phyloP scores from a whole-genome alignment of 30 jellyfish, hydroid and myxozoan genomes.

The Clytia hemisphaerica region DNA sequence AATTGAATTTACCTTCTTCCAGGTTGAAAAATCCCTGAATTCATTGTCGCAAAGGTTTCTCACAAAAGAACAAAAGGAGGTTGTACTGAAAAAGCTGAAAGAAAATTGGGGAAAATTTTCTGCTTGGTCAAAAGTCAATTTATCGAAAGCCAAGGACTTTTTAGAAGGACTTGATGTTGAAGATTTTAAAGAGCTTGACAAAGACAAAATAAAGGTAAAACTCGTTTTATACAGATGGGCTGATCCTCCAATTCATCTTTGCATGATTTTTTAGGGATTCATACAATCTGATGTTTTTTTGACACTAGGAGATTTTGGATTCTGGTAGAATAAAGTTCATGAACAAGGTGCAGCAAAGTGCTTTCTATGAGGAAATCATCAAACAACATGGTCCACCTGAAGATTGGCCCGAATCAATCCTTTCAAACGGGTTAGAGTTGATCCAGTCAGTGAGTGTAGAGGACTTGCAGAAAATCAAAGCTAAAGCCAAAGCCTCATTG shows the following conservation, averaged over 20 bases:
- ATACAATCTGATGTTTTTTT: not conserved
- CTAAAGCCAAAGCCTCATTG: conserved; percentile 9
- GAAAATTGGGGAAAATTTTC: conserved; percentile 31
- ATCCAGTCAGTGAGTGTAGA: conserved; percentile 34
- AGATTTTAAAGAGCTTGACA: conserved; percentile 45
- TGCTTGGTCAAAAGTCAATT: conserved; percentile 37
- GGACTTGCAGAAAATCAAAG: conserved; percentile 42
- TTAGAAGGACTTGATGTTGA: conserved; percentile 36
- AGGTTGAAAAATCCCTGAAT: conserved; percentile 42
- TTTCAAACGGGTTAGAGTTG: conserved; percentile 17
- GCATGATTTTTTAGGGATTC: not conserved
- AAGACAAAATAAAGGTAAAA: conserved; percentile 50
- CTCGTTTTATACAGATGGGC: not conserved
- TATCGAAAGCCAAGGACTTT: conserved; percentile 38
- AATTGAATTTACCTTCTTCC: not conserved
- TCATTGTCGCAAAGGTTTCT: conserved; percentile 30
- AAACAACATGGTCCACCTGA: conserved; percentile 25
- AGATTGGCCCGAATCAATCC: conserved; percentile 35
- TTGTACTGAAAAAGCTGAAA: conserved; percentile 36
- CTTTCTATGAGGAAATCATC: not conserved
- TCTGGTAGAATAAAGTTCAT: conserved; percentile 36
- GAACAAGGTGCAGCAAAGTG: too few relatives aligned
- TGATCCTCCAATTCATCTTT: not conserved
- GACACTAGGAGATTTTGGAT: conserved; percentile 23
- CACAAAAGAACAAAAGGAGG: conserved; percentile 39